These are phyloP conservation scores for Aleiodes testaceus DNA, from an alignment of 2,888 invertebrate genomes.

Conservation along the genomic window DNA sequence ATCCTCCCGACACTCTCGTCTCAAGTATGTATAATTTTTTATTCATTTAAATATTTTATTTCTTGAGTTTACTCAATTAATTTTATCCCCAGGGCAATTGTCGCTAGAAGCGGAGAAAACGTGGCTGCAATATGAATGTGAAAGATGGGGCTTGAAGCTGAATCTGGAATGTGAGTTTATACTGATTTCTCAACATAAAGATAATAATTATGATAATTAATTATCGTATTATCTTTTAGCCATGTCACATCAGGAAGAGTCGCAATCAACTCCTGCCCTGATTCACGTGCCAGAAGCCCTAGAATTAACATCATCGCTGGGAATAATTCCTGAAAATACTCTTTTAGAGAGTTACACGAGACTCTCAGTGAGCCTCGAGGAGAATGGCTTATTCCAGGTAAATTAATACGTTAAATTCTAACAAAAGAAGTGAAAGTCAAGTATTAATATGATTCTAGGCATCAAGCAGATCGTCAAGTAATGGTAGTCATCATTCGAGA, in stretches of 20 bases:
- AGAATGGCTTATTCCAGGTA: conserved; percentile 84
- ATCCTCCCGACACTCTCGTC: conserved; percentile 81
- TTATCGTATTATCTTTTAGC: conserved; percentile 73
- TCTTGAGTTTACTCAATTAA: conserved; percentile 14
- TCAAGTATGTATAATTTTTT: conserved; percentile 70
- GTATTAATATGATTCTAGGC: conserved; percentile 53
- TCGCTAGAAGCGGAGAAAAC: conserved; percentile 91
- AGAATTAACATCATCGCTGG: conserved; percentile 79
- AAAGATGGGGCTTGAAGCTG: conserved; percentile 89
- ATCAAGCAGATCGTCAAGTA: conserved; percentile 81
- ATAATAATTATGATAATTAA: neutral
- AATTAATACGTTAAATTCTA: conserved; percentile 15
- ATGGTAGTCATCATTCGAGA: conserved; percentile 80
- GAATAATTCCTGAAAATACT: conserved; percentile 90
- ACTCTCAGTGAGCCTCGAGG: conserved; percentile 90
- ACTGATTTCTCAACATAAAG: conserved; percentile 1
- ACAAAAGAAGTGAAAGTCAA: neutral
- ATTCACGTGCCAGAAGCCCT: conserved; percentile 79
- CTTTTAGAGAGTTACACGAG: conserved; percentile 89
- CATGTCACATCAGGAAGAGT: conserved; percentile 89
- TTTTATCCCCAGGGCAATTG: conserved; percentile 80
- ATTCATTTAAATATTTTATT: conserved; percentile 21
- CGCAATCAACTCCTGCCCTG: conserved; percentile 90
- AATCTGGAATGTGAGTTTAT: conserved; percentile 82
- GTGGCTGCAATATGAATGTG: conserved; percentile 92